Conservation (phyloP, 2,888 invertebrate genomes). For the Muschampia staudingeri region DNA sequence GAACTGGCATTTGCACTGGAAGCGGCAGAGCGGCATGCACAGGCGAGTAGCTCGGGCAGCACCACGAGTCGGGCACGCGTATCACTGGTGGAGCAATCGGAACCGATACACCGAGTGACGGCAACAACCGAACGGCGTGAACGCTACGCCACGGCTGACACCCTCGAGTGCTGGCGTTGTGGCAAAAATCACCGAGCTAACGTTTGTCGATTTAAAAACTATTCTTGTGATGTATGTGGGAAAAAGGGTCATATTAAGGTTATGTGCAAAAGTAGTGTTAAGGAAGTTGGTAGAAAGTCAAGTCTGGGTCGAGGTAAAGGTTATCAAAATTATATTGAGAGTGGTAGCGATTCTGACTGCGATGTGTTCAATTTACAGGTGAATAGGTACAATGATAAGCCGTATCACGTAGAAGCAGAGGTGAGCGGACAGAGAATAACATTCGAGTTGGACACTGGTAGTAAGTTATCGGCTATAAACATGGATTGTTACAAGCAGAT, state of each 20-base stretch:
- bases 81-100: neutral
- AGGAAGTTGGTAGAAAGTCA: constrained; percentile 12
- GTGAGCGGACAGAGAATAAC: constrained; percentile 26
- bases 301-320: constrained; percentile 23
- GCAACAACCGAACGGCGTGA: neutral
- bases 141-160: neutral
- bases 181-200: constrained; percentile 38
- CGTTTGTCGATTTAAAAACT: constrained; percentile 51
- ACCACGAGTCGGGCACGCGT: neutral
- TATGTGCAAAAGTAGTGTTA: constrained; percentile 31
- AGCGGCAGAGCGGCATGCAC: constrained; percentile 11
- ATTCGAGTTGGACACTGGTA: constrained; percentile 48
- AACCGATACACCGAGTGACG: neutral
- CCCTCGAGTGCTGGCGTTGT: constrained; percentile 37
- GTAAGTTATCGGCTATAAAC: constrained; percentile 50
- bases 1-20: too few species aligned
- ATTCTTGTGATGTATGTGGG: constrained; percentile 49
- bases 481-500: constrained; percentile 37
- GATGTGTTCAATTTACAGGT: constrained; percentile 51
- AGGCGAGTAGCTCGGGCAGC: neutral
- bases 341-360: constrained; percentile 48
- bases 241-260: constrained; percentile 47
- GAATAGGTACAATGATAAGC: constrained; percentile 36
- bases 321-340: constrained; percentile 34
- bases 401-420: constrained; percentile 40